Percentiles rank a stretch among this genome's conserved stretches.
phyloP scores from a whole-genome alignment of 2,888 invertebrate species.

The Eretmocerus hayati region DNA sequence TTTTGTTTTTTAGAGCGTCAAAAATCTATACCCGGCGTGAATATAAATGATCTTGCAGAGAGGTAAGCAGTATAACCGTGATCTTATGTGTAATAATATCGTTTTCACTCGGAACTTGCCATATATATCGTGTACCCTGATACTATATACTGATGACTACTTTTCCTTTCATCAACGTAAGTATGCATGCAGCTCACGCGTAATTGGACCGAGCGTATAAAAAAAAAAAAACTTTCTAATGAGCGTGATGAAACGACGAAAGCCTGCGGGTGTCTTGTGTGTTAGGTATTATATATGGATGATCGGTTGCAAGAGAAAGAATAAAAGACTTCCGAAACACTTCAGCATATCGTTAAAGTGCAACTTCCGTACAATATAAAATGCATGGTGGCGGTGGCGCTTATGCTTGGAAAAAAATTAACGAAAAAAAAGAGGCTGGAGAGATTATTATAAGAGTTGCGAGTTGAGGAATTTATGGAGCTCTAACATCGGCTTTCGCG shows the following conservation, averaged over 20 bases:
- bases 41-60: not conserved
- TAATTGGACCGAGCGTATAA: conserved; percentile 28
- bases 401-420: not conserved
- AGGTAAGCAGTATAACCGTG: too few relatives aligned
- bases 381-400: too few relatives aligned
- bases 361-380: not conserved
- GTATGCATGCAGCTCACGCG: too few relatives aligned
- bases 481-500: too few relatives aligned
- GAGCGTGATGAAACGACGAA: conserved; percentile 28
- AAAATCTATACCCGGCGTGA: not conserved
- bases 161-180: conserved; percentile 33
- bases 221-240: conserved; percentile 35
- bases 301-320: not conserved
- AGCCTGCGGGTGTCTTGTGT: conserved; percentile 3
- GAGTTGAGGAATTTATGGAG: too few relatives aligned
- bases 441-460: too few relatives aligned
- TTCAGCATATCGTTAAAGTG: not conserved
- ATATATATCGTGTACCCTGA: not conserved
- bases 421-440: too few relatives aligned
- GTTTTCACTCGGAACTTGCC: conserved; percentile 8
- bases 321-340: not conserved
- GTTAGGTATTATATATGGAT: not conserved
- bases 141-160: not conserved
- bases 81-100: too few relatives aligned
- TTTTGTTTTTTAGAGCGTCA: too few relatives aligned